A percentile compares a stretch with the other conserved stretches of the same genome.
Evolutionary conservation across 2,113 vertebrate species (phyloP).

Genomic region (Vulpes lagopus): DNA sequence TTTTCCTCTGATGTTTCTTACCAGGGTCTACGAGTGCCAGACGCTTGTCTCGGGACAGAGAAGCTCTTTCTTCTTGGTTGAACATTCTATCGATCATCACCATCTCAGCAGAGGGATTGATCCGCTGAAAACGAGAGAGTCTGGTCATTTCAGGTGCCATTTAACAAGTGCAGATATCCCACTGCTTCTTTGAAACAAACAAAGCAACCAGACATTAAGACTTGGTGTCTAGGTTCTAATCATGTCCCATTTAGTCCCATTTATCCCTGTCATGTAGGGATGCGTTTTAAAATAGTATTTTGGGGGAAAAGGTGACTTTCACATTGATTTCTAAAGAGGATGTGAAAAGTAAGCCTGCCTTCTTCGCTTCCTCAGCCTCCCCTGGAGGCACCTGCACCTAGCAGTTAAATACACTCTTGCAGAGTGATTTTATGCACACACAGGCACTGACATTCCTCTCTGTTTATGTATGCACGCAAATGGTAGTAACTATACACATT

Average conservation of each 20-base stretch:
- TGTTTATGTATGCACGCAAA: neutral
- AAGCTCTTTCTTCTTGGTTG: conserved; percentile 97
- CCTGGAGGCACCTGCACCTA: too few species aligned
- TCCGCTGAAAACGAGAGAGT: conserved; percentile 86
- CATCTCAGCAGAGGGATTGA: conserved; percentile 97
- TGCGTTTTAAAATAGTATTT: neutral
- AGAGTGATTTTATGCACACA: neutral
- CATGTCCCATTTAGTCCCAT: neutral
- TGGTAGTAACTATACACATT: neutral
- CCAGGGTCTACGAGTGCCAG: conserved; percentile 96
- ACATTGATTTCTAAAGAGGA: neutral
- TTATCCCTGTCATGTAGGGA: neutral
- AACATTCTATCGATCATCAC: conserved; percentile 99
- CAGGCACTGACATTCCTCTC: neutral
- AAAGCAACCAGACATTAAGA: neutral
- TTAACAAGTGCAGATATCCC: conserved; percentile 13
- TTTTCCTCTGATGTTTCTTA: conserved; percentile 80
- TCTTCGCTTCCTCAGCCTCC: neutral
- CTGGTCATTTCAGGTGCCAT: conserved; percentile 45
- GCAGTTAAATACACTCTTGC: neutral
- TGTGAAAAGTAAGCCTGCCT: neutral
- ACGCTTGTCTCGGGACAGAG: conserved; percentile 96
- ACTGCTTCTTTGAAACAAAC: neutral
- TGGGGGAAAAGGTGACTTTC: neutral
- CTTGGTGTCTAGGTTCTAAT: neutral